These are phyloP conservation scores for Chrysolophus pictus DNA, from an alignment of 2,797 vertebrate genomes.

Conservation along the genomic window DNA sequence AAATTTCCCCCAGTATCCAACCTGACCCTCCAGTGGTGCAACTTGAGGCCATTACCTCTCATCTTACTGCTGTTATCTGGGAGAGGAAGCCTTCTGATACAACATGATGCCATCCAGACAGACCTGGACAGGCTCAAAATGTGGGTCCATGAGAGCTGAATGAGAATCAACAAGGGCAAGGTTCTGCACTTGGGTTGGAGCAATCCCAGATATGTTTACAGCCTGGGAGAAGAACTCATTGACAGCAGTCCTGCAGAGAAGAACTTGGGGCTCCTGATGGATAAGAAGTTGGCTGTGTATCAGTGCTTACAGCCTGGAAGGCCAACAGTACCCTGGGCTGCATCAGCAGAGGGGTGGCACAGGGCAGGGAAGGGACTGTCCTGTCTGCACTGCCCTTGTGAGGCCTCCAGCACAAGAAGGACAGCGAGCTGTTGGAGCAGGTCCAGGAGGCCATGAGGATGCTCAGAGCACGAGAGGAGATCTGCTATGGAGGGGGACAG, in stretches of 20 bases:
- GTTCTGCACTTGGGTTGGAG: not conserved
- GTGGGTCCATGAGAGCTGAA: no score
- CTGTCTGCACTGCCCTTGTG: not conserved
- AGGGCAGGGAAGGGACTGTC: not conserved
- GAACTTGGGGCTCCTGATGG: not conserved
- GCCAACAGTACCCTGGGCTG: not conserved
- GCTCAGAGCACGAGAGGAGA: not conserved
- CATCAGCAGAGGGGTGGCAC: not conserved
- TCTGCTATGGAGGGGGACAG: not conserved
- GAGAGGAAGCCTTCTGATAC: no score
- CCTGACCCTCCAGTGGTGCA: no score
- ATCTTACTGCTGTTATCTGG: no score
- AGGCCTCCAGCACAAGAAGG: not conserved
- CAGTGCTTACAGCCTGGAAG: not conserved
- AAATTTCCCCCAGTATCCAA: no score
- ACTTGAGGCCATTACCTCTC: no score
- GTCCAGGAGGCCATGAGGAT: not conserved
- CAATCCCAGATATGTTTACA: not conserved
- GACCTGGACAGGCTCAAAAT: not conserved
- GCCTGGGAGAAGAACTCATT: not conserved
- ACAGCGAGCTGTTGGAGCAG: not conserved
- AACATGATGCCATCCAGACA: no score
- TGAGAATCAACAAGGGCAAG: not conserved
- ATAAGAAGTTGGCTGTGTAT: not conserved
- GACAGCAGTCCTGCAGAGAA: not conserved